Evolutionary conservation across 2,113 vertebrate species (phyloP).

Genomic region (Macrotis lagotis): DNA sequence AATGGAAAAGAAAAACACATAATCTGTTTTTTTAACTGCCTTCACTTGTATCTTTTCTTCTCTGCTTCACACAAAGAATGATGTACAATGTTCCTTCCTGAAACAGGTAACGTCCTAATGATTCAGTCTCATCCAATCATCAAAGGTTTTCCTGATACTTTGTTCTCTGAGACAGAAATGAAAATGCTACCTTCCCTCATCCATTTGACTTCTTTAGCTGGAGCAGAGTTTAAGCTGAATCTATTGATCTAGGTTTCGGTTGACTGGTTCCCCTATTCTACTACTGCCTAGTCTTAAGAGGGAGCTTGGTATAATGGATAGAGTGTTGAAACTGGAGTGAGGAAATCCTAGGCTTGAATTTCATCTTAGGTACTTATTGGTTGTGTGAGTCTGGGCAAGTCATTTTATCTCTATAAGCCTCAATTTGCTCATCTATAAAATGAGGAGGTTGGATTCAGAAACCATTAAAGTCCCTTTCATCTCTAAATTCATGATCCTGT

Average conservation of each 20-base stretch:
- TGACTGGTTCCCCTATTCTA: neutral
- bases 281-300: neutral
- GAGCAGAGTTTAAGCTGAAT: neutral
- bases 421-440: neutral
- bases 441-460: neutral
- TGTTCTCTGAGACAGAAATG: neutral
- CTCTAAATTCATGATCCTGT: too few species aligned
- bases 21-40: neutral
- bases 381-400: neutral
- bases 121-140: neutral
- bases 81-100: neutral
- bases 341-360: neutral
- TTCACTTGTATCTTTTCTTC: neutral
- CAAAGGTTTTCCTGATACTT: neutral
- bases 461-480: neutral
- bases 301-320: neutral
- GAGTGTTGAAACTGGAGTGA: neutral
- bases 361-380: neutral
- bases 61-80: neutral
- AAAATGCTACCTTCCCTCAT: neutral
- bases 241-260: neutral
- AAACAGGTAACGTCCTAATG: neutral
- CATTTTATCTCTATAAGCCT: neutral
- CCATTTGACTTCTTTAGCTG: neutral
- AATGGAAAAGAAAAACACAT: neutral